Conservation (phyloP, 2,888 invertebrate genomes). For the Mimumesa dahlbomi region DNA sequence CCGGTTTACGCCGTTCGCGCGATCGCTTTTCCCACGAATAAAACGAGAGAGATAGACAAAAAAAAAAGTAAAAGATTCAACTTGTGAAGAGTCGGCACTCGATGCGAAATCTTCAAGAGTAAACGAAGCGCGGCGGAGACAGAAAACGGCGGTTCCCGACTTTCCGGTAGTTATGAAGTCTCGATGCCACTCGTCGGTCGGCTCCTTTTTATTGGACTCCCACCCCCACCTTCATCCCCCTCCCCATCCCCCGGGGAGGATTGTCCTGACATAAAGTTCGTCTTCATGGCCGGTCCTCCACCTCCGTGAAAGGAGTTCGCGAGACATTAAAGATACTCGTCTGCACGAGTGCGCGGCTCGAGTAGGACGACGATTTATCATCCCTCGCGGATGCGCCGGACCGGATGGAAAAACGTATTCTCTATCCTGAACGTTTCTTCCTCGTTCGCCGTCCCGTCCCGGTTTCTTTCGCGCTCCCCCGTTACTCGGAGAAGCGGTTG, state of each 20-base stretch:
- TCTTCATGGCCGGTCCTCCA: slow-evolving; percentile 32
- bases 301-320: slow-evolving; percentile 46
- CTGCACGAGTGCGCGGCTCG: slow-evolving; percentile 47
- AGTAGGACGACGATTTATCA: slow-evolving; percentile 74
- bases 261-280: slow-evolving; percentile 56
- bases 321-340: slow-evolving; percentile 68
- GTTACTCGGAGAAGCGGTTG: slow-evolving; percentile 27
- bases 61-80: not conserved
- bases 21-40: not conserved
- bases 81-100: not conserved
- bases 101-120: slow-evolving; percentile 18
- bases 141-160: slow-evolving; percentile 21
- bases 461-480: slow-evolving; percentile 20
- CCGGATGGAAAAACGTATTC: slow-evolving; percentile 60
- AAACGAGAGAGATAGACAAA: not conserved
- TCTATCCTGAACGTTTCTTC: slow-evolving; percentile 14
- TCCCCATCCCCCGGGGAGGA: slow-evolving; percentile 17
- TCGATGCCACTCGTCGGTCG: slow-evolving; percentile 34
- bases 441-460: slow-evolving; percentile 7
- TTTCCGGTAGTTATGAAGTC: slow-evolving; percentile 54
- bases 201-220: slow-evolving; percentile 37
- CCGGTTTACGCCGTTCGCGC: not conserved
- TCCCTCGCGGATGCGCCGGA: slow-evolving; percentile 58
- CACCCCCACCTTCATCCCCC: too few relatives aligned
- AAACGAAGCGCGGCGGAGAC: slow-evolving; percentile 15